These are phyloP conservation scores for Erpobdella octoculata DNA, from an alignment of 2,888 invertebrate species.

Conservation along the genomic window DNA sequence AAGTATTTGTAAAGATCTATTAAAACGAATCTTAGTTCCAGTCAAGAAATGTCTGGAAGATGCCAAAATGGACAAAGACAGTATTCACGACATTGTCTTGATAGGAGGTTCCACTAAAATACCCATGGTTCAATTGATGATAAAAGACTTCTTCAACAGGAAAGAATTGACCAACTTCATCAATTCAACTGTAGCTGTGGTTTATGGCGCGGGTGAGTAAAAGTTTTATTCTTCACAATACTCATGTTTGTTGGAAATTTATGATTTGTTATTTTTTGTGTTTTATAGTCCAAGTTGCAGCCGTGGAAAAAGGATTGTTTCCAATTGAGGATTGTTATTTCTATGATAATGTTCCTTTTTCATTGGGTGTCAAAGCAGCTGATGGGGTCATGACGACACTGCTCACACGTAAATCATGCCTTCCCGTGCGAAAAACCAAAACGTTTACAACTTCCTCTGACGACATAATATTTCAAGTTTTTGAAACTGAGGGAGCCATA, in stretches of 20 bases:
- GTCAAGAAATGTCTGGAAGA: constrained; percentile 91
- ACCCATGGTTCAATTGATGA: constrained; percentile 90
- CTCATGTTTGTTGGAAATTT: neutral
- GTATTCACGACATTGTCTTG: constrained; percentile 67
- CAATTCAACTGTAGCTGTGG: constrained; percentile 51
- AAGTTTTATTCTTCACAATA: neutral
- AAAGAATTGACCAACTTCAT: constrained; percentile 53
- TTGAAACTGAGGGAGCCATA: constrained; percentile 52
- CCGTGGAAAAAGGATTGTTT: constrained; percentile 52
- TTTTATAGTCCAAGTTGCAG: constrained; percentile 76
- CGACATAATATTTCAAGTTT: constrained; percentile 58
- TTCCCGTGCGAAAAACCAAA: constrained; percentile 91
- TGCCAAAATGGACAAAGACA: constrained; percentile 72
- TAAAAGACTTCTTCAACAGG: constrained; percentile 61
- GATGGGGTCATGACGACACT: constrained; percentile 85
- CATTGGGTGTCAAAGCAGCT: constrained; percentile 61
- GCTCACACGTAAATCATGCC: constrained; percentile 92
- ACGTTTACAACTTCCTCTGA: constrained; percentile 94
- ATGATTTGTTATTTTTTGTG: neutral
- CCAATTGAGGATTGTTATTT: constrained; percentile 51
- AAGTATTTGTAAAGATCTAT: constrained; percentile 88
- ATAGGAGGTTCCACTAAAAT: constrained; percentile 91
- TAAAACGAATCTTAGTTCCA: constrained; percentile 89
- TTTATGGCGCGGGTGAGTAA: constrained; percentile 37
- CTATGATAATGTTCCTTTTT: constrained; percentile 59